A percentile compares a stretch with the other conserved stretches of the same genome.
Conservation (phyloP, 1,140 invertebrate genomes). For the Macrobrachium rosenbergii region DNA sequence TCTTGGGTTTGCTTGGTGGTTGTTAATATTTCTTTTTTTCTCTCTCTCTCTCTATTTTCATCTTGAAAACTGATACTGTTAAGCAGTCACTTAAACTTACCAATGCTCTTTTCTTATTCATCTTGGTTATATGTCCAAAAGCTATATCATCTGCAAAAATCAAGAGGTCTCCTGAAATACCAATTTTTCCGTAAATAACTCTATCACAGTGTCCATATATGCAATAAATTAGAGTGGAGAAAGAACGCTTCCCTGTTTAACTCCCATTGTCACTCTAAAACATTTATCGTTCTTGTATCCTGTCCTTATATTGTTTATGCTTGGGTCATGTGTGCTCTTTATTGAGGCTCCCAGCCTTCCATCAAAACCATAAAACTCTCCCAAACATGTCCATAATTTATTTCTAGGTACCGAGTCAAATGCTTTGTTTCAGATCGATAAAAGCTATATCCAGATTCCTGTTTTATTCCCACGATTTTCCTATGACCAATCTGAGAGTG, state of each 20-base stretch:
- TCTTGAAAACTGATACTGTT: too few species aligned
- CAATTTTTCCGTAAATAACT: neutral
- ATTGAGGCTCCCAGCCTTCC: neutral
- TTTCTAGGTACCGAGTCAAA: neutral
- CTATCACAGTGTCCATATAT: neutral
- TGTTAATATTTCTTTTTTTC: too few species aligned
- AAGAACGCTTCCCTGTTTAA: neutral
- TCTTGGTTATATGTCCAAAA: too few species aligned
- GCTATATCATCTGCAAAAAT: constrained; percentile 4
- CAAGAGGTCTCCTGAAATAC: neutral
- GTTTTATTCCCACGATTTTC: neutral
- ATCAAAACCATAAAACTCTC: neutral
- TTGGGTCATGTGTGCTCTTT: neutral
- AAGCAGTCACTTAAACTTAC: too few species aligned
- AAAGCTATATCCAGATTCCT: neutral
- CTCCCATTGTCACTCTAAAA: neutral
- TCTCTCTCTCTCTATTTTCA: too few species aligned
- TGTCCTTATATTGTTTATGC: neutral
- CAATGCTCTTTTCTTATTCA: too few species aligned
- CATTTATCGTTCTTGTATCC: neutral
- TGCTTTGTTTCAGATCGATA: neutral
- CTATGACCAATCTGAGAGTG: neutral
- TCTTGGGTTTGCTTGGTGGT: too few species aligned
- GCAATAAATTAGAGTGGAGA: neutral
- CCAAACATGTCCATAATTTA: neutral